Conservation (phyloP, 2,888 invertebrate genomes). For the Notocelia uddmanniana region DNA sequence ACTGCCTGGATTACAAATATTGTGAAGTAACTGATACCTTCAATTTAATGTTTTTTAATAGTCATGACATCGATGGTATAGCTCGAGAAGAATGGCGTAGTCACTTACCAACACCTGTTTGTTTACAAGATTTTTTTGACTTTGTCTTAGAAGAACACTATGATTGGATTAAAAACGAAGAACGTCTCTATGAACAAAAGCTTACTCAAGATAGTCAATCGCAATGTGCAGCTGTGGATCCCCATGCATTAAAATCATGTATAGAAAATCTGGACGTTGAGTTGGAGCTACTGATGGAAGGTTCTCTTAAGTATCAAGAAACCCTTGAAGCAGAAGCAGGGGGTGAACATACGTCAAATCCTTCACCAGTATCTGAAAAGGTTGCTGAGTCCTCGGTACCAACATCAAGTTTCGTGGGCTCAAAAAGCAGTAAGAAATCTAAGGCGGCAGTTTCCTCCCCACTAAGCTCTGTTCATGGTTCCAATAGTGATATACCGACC, state of each 20-base stretch:
- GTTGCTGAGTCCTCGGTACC: slow-evolving; percentile 53
- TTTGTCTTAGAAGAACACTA: slow-evolving; percentile 80
- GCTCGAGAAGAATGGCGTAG: slow-evolving; percentile 76
- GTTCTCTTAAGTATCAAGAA: slow-evolving; percentile 75
- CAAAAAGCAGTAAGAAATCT: slow-evolving; percentile 63
- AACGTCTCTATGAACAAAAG: slow-evolving; percentile 68
- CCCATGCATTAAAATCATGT: slow-evolving; percentile 62
- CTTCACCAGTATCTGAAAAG: slow-evolving; percentile 54
- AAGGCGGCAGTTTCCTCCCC: slow-evolving; percentile 59
- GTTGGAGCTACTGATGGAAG: slow-evolving; percentile 74
- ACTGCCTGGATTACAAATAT: slow-evolving; percentile 79
- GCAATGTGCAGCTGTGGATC: slow-evolving; percentile 57
- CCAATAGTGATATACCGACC: slow-evolving; percentile 49
- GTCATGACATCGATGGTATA: slow-evolving; percentile 72
- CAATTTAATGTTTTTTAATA: slow-evolving; percentile 77
- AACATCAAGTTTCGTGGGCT: slow-evolving; percentile 55
- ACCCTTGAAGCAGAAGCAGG: slow-evolving; percentile 55
- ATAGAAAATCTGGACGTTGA: slow-evolving; percentile 66
- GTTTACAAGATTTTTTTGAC: slow-evolving; percentile 84
- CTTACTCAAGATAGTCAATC: slow-evolving; percentile 59
- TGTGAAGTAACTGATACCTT: slow-evolving; percentile 77
- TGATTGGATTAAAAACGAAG: slow-evolving; percentile 79
- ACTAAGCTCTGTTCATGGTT: slow-evolving; percentile 50
- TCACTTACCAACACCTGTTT: slow-evolving; percentile 80
- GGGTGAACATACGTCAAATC: slow-evolving; percentile 49